phyloP scores from a whole-genome alignment of 2,113 vertebrate species.

The Bos indicus region DNA sequence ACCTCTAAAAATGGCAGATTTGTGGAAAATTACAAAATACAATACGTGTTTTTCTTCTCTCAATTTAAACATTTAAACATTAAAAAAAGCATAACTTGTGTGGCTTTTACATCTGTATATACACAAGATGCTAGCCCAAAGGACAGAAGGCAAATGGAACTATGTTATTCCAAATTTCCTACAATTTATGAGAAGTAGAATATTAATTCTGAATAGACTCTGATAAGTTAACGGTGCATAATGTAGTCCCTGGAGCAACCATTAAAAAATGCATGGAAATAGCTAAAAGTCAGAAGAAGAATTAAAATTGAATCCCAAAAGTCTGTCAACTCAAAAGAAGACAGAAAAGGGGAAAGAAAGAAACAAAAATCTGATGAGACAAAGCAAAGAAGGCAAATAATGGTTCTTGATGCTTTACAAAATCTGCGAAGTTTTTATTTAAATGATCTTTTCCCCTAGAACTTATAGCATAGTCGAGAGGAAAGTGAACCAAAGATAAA shows the following conservation, averaged over 20 bases:
- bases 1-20: not conserved
- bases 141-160: not conserved
- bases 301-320: not conserved
- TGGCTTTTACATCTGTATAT: not conserved
- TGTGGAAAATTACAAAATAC: not conserved
- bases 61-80: not conserved
- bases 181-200: not conserved
- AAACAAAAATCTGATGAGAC: not conserved
- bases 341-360: not conserved
- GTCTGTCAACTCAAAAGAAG: not conserved
- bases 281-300: slow-evolving; percentile 1
- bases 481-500: not conserved
- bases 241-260: not conserved
- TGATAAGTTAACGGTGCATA: not conserved
- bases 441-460: not conserved
- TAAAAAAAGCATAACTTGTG: not conserved
- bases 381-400: not conserved
- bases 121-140: not conserved
- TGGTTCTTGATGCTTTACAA: not conserved
- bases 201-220: not conserved
- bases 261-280: not conserved
- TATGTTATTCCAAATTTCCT: not conserved
- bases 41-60: not conserved
- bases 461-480: not conserved
- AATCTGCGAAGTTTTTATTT: not conserved